A percentile compares a stretch with the other conserved stretches of the same genome.
Evolutionary conservation across 1,140 invertebrate genomes (phyloP).

Genomic region (Rhagoletis zephyria): DNA sequence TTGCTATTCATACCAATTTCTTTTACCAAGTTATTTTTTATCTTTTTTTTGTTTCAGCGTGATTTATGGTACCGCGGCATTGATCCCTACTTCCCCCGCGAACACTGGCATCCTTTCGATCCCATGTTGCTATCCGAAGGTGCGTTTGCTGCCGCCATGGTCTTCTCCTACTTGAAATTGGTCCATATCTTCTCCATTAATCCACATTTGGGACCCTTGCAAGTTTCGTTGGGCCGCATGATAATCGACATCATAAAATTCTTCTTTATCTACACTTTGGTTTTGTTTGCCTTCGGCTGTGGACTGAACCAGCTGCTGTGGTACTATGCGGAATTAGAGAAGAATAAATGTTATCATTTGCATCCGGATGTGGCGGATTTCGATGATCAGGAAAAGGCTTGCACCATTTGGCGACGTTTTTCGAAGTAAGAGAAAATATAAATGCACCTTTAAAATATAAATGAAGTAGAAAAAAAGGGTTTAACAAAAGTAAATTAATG

Average conservation of each 20-base stretch:
- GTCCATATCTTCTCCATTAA: conserved; percentile 97
- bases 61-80: conserved; percentile 80
- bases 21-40: neutral
- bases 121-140: conserved; percentile 94
- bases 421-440: conserved; percentile 79
- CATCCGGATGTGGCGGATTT: conserved; percentile 82
- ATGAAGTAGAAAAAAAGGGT: too few species aligned
- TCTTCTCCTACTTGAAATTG: conserved; percentile 93
- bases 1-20: too few species aligned
- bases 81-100: conserved; percentile 86
- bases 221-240: conserved; percentile 91
- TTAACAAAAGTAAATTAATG: too few species aligned
- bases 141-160: conserved; percentile 94
- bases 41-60: conserved; percentile 74
- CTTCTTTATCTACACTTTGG: conserved; percentile 92
- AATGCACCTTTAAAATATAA: too few species aligned
- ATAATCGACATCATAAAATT: conserved; percentile 94
- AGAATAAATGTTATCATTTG: conserved; percentile 85
- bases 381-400: conserved; percentile 85
- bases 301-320: conserved; percentile 94
- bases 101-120: conserved; percentile 93
- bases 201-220: conserved; percentile 91
- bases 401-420: conserved; percentile 88
- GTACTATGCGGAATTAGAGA: conserved; percentile 94
- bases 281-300: conserved; percentile 91